A percentile compares a stretch with the other conserved stretches of the same genome.
Evolutionary conservation across 2,113 vertebrate species (phyloP).

Genomic region (Muscicapa adusta): DNA sequence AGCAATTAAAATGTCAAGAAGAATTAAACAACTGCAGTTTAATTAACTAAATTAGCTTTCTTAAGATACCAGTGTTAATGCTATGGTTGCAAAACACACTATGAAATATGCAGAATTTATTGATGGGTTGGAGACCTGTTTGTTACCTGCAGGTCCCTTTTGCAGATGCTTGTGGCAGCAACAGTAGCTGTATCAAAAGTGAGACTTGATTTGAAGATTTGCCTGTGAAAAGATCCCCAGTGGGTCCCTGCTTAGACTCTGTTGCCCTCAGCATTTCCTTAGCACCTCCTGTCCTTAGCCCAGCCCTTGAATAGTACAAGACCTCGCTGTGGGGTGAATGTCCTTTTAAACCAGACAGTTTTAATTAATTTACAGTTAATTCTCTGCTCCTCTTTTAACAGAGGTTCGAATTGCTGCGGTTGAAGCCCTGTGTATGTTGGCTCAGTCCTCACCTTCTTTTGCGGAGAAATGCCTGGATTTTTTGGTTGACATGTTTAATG

Average conservation of each 20-base stretch:
- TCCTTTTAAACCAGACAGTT: not conserved
- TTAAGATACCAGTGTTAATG: not conserved
- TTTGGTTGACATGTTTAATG: conserved; percentile 98
- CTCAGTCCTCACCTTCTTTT: conserved; percentile 88
- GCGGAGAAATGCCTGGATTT: conserved; percentile 98
- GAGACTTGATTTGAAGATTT: not conserved
- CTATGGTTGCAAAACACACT: not conserved
- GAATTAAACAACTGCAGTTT: not conserved
- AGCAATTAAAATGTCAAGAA: conserved; percentile 13
- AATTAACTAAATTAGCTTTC: conserved; percentile 8
- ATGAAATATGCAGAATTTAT: not conserved
- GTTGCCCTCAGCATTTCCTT: not conserved
- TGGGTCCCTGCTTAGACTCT: not conserved
- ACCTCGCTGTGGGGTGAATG: not conserved
- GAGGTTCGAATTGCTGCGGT: conserved; percentile 95
- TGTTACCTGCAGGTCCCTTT: not conserved
- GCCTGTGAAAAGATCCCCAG: not conserved
- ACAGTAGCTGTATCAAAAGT: rapidly evolving
- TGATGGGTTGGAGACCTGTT: not conserved
- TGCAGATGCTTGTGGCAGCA: not conserved
- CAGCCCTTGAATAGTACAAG: not conserved
- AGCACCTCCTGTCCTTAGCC: not conserved
- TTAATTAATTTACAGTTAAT: not conserved
- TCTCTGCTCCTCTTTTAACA: not conserved
- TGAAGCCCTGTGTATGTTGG: conserved; percentile 90